Percentiles rank a stretch among this genome's conserved stretches.
phyloP scores from a whole-genome alignment of 2,113 vertebrate species.

The Dasyprocta punctata region DNA sequence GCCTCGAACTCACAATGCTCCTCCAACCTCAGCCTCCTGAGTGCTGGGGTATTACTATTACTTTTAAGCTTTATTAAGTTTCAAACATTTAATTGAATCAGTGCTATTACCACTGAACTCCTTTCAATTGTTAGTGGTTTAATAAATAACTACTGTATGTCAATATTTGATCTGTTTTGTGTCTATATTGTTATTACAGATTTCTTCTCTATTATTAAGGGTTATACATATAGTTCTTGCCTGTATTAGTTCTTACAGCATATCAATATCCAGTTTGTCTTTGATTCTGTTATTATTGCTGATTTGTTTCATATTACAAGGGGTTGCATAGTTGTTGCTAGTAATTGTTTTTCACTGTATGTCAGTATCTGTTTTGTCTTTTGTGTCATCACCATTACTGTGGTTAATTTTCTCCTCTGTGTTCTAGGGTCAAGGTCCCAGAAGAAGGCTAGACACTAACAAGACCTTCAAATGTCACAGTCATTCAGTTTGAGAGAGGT shows the following conservation, averaged over 20 bases:
- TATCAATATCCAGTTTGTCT: not conserved
- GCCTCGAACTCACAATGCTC: too few relatives aligned
- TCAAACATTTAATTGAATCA: not conserved
- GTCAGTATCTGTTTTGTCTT: not conserved
- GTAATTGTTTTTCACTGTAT: not conserved
- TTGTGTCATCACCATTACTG: not conserved
- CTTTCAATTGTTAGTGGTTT: not conserved
- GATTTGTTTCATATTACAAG: not conserved
- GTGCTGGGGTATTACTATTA: too few relatives aligned
- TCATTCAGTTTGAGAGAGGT: not conserved
- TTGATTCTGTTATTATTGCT: not conserved
- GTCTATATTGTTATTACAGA: not conserved
- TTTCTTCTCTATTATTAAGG: not conserved
- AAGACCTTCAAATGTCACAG: not conserved
- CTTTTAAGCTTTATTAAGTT: not conserved
- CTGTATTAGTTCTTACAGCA: not conserved
- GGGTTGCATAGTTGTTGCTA: not conserved
- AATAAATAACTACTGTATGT: not conserved
- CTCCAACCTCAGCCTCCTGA: too few relatives aligned
- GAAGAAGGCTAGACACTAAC: not conserved
- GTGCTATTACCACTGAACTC: not conserved
- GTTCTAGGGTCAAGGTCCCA: not conserved
- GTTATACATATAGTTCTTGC: not conserved
- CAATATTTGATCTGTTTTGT: not conserved
- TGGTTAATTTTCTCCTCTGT: not conserved